Evolutionary conservation across 1,140 invertebrate genomes (phyloP).

Genomic region (Diorhabda elongata): DNA sequence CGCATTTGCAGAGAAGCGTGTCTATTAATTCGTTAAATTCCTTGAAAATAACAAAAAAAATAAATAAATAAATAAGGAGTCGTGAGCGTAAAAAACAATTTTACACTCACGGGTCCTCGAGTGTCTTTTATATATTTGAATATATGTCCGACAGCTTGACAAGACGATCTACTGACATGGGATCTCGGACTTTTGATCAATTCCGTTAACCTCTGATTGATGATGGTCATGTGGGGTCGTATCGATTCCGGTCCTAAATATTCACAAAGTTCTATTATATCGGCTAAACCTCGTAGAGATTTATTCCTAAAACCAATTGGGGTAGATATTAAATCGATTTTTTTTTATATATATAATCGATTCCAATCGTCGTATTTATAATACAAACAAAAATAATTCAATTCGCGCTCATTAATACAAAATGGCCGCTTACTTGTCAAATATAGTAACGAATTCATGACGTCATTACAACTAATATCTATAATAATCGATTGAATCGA

Average conservation of each 20-base stretch:
- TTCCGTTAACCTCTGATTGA: constrained; percentile 44
- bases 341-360: no score
- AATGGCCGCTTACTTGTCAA: no score
- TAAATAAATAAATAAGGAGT: neutral
- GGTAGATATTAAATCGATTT: no score
- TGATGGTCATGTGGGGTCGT: constrained; percentile 41
- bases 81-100: neutral
- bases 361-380: no score
- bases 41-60: constrained; percentile 38
- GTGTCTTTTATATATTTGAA: constrained; percentile 46
- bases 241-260: constrained; percentile 29
- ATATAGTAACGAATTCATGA: no score
- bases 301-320: constrained; percentile 30
- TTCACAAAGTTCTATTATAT: constrained; percentile 40
- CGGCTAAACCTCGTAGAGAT: constrained; percentile 37
- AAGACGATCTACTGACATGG: constrained; percentile 44
- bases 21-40: constrained; percentile 60
- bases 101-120: constrained; percentile 39
- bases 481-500: no score
- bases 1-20: constrained; percentile 56
- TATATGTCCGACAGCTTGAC: constrained; percentile 45
- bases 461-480: no score
- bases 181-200: constrained; percentile 42
- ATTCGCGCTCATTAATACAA: no score
- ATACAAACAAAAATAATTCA: no score